Evolutionary conservation across 92 coral and sea anemone species (phyloP).

Genomic region (Diadumene lineata): DNA sequence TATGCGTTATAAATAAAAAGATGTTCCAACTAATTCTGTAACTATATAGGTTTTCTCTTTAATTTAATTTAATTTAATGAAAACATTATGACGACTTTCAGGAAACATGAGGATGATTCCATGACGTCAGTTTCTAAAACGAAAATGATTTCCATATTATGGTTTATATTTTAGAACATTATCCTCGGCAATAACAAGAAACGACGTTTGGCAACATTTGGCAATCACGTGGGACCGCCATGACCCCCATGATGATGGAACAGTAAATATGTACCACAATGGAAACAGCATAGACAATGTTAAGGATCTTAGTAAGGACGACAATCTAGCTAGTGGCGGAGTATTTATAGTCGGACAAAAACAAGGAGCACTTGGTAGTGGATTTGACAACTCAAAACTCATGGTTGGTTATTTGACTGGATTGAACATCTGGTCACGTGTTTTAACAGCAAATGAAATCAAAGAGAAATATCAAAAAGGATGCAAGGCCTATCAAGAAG

Average conservation of each 20-base stretch:
- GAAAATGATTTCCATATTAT: too few species aligned
- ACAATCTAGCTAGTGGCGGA: background rate
- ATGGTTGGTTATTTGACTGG: slow-evolving; percentile 26
- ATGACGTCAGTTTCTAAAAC: too few species aligned
- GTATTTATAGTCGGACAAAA: slow-evolving; percentile 12
- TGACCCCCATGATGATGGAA: background rate
- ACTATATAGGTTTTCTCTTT: too few species aligned
- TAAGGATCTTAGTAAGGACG: slow-evolving; percentile 5
- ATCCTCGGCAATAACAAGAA: background rate
- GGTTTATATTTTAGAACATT: background rate
- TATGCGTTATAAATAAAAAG: too few species aligned
- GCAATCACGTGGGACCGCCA: slow-evolving; percentile 13
- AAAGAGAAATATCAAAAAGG: background rate
- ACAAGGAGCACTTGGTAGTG: background rate
- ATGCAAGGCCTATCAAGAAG: background rate
- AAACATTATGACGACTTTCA: too few species aligned
- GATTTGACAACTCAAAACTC: slow-evolving; percentile 3
- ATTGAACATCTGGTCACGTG: slow-evolving; percentile 28
- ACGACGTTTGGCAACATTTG: slow-evolving; percentile 19
- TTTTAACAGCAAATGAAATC: slow-evolving; percentile 4
- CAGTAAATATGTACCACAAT: slow-evolving; percentile 5
- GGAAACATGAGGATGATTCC: too few species aligned
- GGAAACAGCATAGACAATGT: background rate
- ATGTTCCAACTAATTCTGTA: too few species aligned
- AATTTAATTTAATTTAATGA: too few species aligned